Evolutionary conservation across 2,797 vertebrate genomes (phyloP).

Genomic region (Phrynocephalus guinanensis): DNA sequence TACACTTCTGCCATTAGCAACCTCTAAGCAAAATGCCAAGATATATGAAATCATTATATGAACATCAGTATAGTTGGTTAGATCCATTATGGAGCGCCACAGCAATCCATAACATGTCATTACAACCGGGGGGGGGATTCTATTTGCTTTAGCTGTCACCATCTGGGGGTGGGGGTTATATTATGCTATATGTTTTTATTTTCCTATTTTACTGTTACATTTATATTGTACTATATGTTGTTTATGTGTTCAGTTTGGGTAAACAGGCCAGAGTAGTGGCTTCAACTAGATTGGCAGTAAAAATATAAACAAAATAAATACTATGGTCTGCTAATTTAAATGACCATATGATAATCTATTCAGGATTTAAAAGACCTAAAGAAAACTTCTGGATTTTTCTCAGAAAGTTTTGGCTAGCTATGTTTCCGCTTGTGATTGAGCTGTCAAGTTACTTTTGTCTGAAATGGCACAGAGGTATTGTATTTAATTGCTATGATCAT

Average conservation of each 20-base stretch:
- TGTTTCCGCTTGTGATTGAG: conserved; percentile 17
- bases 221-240: too few species aligned
- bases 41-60: not conserved
- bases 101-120: not conserved
- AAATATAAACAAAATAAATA: not conserved
- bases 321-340: not conserved
- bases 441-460: conserved; percentile 59
- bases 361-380: not conserved
- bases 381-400: not conserved
- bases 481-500: conserved; percentile 68
- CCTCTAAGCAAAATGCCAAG: not conserved
- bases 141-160: too few species aligned
- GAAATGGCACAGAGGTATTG: conserved; percentile 55
- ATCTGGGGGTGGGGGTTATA: too few species aligned
- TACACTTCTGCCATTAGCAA: not conserved
- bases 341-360: not conserved
- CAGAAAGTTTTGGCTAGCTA: conserved; percentile 17
- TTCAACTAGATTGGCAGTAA: too few species aligned
- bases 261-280: too few species aligned
- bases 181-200: too few species aligned
- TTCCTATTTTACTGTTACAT: too few species aligned
- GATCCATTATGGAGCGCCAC: not conserved
- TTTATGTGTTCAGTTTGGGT: too few species aligned
- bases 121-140: not conserved
- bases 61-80: too few species aligned